Base-by-base conservation (phyloP, 2,888 invertebrate species). In the Prosopocoilus inquinatus region DNA sequence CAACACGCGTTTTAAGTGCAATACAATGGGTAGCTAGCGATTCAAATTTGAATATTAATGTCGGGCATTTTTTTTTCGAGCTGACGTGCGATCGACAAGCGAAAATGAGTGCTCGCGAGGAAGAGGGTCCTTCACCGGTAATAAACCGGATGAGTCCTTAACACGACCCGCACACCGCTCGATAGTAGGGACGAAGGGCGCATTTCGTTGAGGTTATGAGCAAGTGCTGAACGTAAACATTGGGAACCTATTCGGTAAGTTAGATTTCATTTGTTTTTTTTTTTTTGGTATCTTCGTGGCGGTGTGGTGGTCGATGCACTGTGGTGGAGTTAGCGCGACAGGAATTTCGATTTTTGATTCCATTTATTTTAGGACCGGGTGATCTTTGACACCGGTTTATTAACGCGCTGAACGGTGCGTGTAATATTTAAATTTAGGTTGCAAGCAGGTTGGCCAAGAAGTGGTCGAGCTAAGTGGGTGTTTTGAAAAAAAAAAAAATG, bases 131-230 rank as follows among this genome's bases (percentile, higher is more conserved):
- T 43, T 43, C 5, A 12, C 15, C n/a, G 8, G 9, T 12, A 11
- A 20, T 12, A 11, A 20, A 45, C 9, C 45, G 45, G 5, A 12
- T 20, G 9, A 45, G 16, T 45, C 33, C 11, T 45, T 28, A 33
- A 28, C 45, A 20, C 28, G 45, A 32, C 33, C n/a, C n/a, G n/a
- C n/a, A n/a, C n/a, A n/a, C n/a, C 28, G 45, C 8, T 28, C n/a
- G 12, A 7, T 45, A 16, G 12, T 45, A 16, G 12, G 28, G n/a
- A 38, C n/a, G 20, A 20, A 52, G 43, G 35, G 16, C 12, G 12
- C 12, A 16, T 38, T 39, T 13, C 43, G 41, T 45, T 53, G 48
- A 53, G 53, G 53, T 53, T 53, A 53, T 53, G 53, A 47, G 12
- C 41, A 41, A 28, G 47, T 13, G 9, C n/a, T 34, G 33, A 47